A percentile compares a stretch with the other conserved stretches of the same genome.
These are phyloP conservation scores for Horisme vitalbata DNA, from an alignment of 2,888 invertebrate genomes.

Conservation along the genomic window DNA sequence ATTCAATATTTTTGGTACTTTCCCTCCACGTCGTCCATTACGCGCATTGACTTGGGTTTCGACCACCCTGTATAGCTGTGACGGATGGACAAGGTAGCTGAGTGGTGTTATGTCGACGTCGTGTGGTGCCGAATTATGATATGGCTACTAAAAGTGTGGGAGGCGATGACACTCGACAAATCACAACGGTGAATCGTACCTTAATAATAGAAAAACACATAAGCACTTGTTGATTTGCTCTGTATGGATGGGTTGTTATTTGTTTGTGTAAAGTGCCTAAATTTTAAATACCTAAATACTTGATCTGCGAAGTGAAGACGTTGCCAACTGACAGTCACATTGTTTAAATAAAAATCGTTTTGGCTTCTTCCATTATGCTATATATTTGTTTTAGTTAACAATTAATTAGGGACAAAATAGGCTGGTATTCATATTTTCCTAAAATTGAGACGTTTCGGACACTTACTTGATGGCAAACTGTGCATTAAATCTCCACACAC, in stretches of 20 bases:
- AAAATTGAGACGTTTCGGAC: too few relatives aligned
- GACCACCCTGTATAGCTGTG: too few relatives aligned
- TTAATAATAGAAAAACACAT: slow-evolving; percentile 37
- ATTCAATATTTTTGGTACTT: too few relatives aligned
- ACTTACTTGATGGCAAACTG: too few relatives aligned
- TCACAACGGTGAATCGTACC: slow-evolving; percentile 44
- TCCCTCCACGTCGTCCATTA: too few relatives aligned
- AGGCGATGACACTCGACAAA: slow-evolving; percentile 51
- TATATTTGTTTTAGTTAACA: neutral
- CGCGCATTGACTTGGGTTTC: too few relatives aligned
- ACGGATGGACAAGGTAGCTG: slow-evolving; percentile 51
- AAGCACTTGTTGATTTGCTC: slow-evolving; percentile 29
- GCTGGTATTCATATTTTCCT: too few relatives aligned
- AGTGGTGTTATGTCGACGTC: slow-evolving; percentile 53
- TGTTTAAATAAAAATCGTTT: neutral
- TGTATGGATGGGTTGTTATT: slow-evolving; percentile 6
- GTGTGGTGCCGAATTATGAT: slow-evolving; percentile 48
- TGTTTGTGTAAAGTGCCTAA: slow-evolving; percentile 1
- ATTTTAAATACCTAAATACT: neutral
- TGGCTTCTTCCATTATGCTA: too few relatives aligned
- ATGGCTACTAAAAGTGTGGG: slow-evolving; percentile 48
- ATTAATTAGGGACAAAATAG: too few relatives aligned
- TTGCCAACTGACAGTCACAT: neutral
- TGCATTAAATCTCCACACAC: too few relatives aligned
- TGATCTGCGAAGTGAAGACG: neutral